phyloP scores from a whole-genome alignment of 2,797 vertebrate genomes.

The Saxicola maurus region DNA sequence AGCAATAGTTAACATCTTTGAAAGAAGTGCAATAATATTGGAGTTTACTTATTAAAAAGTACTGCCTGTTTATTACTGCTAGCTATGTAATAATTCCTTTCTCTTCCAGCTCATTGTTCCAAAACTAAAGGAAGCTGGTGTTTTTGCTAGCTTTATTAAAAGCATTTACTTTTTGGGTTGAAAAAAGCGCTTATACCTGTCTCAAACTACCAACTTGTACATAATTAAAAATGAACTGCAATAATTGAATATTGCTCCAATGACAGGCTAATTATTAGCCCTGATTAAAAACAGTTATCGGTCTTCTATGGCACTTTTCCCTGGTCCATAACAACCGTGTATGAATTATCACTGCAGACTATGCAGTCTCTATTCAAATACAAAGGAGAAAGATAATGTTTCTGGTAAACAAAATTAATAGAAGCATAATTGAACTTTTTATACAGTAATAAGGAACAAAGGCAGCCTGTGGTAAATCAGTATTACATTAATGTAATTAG shows the following conservation, averaged over 20 bases:
- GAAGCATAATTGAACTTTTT: conserved; percentile 62
- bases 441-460: conserved; percentile 79
- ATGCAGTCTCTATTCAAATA: conserved; percentile 70
- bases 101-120: conserved; percentile 22
- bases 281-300: conserved; percentile 84
- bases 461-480: conserved; percentile 83
- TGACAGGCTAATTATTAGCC: conserved; percentile 70
- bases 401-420: conserved; percentile 72
- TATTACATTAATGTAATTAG: conserved; percentile 72
- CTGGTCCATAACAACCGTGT: conserved; percentile 75
- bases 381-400: conserved; percentile 66
- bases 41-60: conserved; percentile 66
- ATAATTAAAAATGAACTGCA: conserved; percentile 67
- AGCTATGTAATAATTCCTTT: conserved; percentile 34
- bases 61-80: conserved; percentile 59
- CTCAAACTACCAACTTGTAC: conserved; percentile 65
- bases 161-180: conserved; percentile 48
- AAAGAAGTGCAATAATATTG: conserved; percentile 76
- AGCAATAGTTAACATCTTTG: conserved; percentile 79
- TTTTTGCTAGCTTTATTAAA: conserved; percentile 60
- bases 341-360: conserved; percentile 68
- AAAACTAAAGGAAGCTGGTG: conserved; percentile 48
- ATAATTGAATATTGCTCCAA: conserved; percentile 83
- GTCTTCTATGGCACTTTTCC: conserved; percentile 93
- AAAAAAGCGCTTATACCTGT: conserved; percentile 52